Conservation (phyloP, 1,140 invertebrate genomes). For the Druon quercuslanigerum region DNA sequence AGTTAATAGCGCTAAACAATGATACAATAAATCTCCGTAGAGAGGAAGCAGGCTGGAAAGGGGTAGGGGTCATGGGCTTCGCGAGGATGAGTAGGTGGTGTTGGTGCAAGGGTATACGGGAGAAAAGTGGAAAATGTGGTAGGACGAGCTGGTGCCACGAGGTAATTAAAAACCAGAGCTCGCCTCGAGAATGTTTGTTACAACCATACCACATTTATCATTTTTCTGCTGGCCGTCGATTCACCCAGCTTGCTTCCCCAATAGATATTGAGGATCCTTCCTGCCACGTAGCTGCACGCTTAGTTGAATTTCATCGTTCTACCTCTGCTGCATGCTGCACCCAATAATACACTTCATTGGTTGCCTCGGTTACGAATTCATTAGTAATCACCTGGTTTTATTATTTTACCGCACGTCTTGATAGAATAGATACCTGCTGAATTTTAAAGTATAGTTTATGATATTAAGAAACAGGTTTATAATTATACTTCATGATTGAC, state of each 20-base stretch:
- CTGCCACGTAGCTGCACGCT: not conserved
- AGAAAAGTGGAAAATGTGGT: constrained; percentile 12
- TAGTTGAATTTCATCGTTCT: constrained; percentile 13
- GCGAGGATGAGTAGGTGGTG: constrained; percentile 8
- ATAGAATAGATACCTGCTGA: no score
- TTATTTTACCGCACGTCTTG: not conserved
- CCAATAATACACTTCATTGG: constrained; percentile 9
- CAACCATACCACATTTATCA: constrained; percentile 68
- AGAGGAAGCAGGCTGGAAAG: constrained; percentile 15
- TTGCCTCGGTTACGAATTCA: not conserved
- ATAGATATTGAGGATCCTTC: not conserved
- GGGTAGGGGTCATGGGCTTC: not conserved
- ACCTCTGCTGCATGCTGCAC: not conserved
- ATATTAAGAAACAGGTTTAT: no score
- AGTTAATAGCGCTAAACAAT: constrained; percentile 60
- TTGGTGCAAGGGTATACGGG: not conserved
- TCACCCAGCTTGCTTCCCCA: constrained; percentile 30
- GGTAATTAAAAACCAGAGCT: constrained; percentile 71
- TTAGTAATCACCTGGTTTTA: not conserved
- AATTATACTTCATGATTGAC: no score
- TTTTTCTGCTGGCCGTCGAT: constrained; percentile 59
- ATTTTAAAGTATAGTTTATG: no score
- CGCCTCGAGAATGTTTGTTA: constrained; percentile 68
- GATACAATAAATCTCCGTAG: constrained; percentile 59
- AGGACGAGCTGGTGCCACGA: constrained; percentile 45